Base-by-base conservation (phyloP, 2,113 vertebrate genomes). In the Pollimyrus isidori region DNA sequence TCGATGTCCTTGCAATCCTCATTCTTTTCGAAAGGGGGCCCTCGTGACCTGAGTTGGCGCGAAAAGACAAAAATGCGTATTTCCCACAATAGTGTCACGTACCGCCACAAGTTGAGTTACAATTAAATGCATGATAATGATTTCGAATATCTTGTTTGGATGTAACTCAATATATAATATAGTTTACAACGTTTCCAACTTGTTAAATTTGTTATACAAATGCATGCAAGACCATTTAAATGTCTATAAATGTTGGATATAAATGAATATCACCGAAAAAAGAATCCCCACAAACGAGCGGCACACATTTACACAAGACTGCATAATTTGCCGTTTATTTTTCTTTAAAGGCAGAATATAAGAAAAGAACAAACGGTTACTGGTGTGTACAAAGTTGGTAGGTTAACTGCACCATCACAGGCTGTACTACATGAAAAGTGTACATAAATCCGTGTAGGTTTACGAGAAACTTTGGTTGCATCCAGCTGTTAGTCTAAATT, bases 301-400 rank as follows among this genome's bases (percentile, higher is more conserved):
- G 39, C 73, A 80, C 69, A 76, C 35, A 80, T 80, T 42, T 42
- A 80, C 35, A 86, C n/a, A 13, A 2, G n/a, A 17, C 48, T 86
- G 49, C 45, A 30, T 86, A 86, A 48, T 49, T 86, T 50, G 48
- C 83, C n/a, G 48, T 86, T 86, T 86, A 86, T 86, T 86, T 86
- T 50, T 86, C 46, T 86, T 86, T 86, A 86, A 30, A 86, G 42
- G 21, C 45, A 42, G 23, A 86, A 49, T 50, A 50, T 86, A 86
- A 49, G 35, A 80, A 80, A 80, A 80, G 17, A 80, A 80, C 30
- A 19, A 80, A 80, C 73, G 11, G 35, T 80, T 80, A 80, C 35
- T 42, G 30, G 19, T 39, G 73, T 80, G 35, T 42, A 42, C 13
- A 39, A 80, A 35, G 35, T 80, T 80, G 15, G 35, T 35, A 80